Percentiles rank a stretch among this genome's conserved stretches.
Conservation (phyloP, 2,888 invertebrate genomes). For the Timema cristinae region DNA sequence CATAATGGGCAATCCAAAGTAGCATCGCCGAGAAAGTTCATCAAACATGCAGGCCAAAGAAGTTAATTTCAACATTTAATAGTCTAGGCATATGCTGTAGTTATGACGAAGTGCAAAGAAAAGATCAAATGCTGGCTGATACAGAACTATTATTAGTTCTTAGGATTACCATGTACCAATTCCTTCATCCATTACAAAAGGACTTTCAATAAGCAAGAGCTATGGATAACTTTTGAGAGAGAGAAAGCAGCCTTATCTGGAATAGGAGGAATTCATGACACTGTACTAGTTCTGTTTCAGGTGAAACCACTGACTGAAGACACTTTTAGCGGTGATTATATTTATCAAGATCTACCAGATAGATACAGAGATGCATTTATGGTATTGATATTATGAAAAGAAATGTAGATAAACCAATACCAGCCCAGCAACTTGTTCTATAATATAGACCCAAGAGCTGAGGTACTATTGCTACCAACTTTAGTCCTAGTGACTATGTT, state of each 20-base stretch:
- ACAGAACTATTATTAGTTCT: not conserved
- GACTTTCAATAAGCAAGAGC: not conserved
- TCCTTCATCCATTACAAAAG: not conserved
- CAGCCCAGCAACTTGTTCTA: not conserved
- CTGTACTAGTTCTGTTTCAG: not conserved
- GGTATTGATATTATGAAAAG: not conserved
- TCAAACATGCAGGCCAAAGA: not conserved
- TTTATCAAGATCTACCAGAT: not conserved
- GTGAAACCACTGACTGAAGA: too few relatives aligned
- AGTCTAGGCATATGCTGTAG: not conserved
- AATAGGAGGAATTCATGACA: not conserved
- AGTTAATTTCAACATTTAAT: not conserved
- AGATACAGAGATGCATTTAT: not conserved
- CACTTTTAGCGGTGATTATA: too few relatives aligned
- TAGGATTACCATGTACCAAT: not conserved
- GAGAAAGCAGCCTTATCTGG: not conserved
- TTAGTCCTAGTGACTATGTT: not conserved
- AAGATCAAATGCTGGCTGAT: constrained; percentile 10
- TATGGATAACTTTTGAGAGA: constrained; percentile 8
- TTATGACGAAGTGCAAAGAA: not conserved
- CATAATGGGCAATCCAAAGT: not conserved
- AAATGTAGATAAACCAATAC: not conserved
- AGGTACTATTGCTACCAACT: not conserved
- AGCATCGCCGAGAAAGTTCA: not conserved
- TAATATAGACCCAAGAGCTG: not conserved